A percentile compares a stretch with the other conserved stretches of the same genome.
These are phyloP conservation scores for Melitaea cinxia DNA, from an alignment of 1,140 invertebrate genomes.

Conservation along the genomic window DNA sequence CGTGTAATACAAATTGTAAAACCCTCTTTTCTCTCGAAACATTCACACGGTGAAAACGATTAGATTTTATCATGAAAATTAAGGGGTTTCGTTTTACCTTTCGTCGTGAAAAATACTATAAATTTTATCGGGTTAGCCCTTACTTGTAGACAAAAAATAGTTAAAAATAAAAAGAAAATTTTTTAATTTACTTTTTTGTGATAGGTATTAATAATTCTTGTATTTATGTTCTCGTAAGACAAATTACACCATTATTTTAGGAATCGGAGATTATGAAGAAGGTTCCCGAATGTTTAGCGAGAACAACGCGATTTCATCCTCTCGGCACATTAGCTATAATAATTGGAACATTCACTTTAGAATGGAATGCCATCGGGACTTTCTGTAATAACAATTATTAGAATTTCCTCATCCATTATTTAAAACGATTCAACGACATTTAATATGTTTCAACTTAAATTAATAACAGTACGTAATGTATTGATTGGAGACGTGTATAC, in stretches of 20 bases:
- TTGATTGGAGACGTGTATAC: no score
- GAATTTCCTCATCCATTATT: conserved; percentile 15
- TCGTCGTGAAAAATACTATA: conserved; percentile 17
- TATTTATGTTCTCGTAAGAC: not conserved
- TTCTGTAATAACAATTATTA: conserved; percentile 54
- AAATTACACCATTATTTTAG: conserved; percentile 23
- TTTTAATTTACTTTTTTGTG: not conserved
- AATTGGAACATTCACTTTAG: conserved; percentile 73
- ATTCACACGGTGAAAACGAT: conserved; percentile 15
- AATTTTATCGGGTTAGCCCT: conserved; percentile 7
- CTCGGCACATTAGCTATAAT: conserved; percentile 71
- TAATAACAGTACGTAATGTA: no score
- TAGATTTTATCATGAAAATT: conserved; percentile 24
- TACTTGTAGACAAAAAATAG: not conserved
- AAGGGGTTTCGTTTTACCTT: conserved; percentile 21
- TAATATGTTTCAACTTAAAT: conserved; percentile 1
- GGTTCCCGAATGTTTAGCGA: conserved; percentile 40
- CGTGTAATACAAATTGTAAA: conserved; percentile 15
- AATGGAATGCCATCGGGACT: conserved; percentile 40
- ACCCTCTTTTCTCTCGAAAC: conserved; percentile 12
- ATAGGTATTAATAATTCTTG: not conserved
- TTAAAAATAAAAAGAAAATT: not conserved
- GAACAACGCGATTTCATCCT: conserved; percentile 42
- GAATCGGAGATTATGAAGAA: conserved; percentile 32
- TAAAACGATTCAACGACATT: not conserved